These are phyloP conservation scores for Rhingia campestris DNA, from an alignment of 2,888 invertebrate genomes.

Conservation along the genomic window DNA sequence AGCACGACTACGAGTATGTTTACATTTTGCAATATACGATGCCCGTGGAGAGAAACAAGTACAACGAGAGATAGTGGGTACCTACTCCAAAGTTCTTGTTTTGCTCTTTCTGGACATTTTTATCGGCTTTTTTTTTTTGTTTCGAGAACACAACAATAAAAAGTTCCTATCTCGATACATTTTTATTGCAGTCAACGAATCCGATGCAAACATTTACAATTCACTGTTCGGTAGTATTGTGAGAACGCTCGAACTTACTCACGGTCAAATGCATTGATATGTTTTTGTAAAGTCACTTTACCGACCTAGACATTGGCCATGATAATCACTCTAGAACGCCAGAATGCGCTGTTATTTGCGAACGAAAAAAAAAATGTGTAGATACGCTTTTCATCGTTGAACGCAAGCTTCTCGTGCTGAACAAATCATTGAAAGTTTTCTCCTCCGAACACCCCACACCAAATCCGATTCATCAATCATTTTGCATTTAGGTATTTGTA, in stretches of 20 bases:
- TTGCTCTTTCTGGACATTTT: constrained; percentile 14
- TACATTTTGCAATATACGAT: constrained; percentile 50
- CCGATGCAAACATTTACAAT: constrained; percentile 18
- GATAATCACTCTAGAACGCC: constrained; percentile 71
- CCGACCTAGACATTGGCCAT: constrained; percentile 74
- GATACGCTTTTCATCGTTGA: not conserved
- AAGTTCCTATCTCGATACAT: constrained; percentile 31
- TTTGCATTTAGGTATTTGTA: not conserved
- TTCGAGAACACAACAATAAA: constrained; percentile 12
- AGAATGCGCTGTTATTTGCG: constrained; percentile 70
- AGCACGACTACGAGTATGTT: constrained; percentile 19
- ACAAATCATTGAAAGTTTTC: constrained; percentile 57
- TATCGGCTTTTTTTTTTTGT: constrained; percentile 22
- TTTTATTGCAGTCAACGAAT: not conserved
- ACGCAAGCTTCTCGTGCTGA: constrained; percentile 5
- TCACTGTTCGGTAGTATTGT: constrained; percentile 25
- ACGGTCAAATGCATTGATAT: constrained; percentile 70
- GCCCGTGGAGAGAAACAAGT: constrained; percentile 13
- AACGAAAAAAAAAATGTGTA: constrained; percentile 14
- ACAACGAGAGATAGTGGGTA: not conserved
- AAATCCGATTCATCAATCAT: constrained; percentile 67
- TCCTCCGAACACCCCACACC: not conserved
- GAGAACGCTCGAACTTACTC: constrained; percentile 64
- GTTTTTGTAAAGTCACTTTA: constrained; percentile 55
- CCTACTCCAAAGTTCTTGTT: constrained; percentile 25